These are phyloP conservation scores for Scalopus aquaticus DNA, from an alignment of 2,113 vertebrate species.

Conservation along the genomic window DNA sequence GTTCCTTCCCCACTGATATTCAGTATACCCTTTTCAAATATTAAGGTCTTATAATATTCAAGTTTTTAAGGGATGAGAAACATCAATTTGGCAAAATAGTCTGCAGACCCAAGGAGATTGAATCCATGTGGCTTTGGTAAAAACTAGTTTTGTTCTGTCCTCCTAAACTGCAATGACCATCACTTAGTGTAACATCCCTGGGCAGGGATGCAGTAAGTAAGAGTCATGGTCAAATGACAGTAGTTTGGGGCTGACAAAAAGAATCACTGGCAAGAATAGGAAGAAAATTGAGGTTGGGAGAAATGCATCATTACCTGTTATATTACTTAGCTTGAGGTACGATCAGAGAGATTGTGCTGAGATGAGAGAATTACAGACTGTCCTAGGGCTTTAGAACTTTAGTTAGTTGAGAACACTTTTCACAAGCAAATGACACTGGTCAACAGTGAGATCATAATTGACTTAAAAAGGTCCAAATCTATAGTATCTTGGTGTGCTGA, in stretches of 20 bases:
- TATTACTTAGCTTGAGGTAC: neutral
- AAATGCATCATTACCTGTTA: neutral
- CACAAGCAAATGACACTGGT: neutral
- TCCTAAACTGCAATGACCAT: neutral
- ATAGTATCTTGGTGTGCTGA: no score
- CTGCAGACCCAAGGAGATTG: neutral
- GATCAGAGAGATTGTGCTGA: no score
- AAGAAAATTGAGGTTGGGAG: neutral
- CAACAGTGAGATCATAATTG: no score
- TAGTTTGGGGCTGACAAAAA: neutral
- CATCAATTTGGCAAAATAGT: neutral
- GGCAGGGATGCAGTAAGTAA: neutral
- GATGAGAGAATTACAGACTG: neutral
- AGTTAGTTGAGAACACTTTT: neutral
- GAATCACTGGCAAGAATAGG: neutral
- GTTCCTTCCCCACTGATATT: neutral
- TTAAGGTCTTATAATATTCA: neutral
- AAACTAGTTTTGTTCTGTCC: neutral
- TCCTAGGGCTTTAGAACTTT: neutral
- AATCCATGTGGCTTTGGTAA: neutral
- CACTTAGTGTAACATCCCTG: rapidly evolving
- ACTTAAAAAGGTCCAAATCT: no score
- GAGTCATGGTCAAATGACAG: neutral
- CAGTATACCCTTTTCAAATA: neutral
- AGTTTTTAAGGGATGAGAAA: neutral